phyloP scores from a whole-genome alignment of 1,140 invertebrate species.

The Brachionus paranguensis region DNA sequence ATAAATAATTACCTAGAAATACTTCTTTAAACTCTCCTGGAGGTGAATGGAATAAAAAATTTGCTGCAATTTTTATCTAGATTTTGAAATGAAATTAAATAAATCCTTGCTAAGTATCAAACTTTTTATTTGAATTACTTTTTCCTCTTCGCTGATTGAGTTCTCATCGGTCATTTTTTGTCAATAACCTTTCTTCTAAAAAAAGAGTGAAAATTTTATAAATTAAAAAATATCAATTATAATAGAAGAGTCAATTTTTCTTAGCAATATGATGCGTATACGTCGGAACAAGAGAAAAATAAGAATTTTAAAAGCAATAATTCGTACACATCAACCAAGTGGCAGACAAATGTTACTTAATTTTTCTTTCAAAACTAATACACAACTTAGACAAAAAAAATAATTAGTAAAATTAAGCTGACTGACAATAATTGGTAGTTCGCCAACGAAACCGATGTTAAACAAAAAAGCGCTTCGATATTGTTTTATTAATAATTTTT shows the following conservation, averaged over 20 bases:
- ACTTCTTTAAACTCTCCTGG: slow-evolving; percentile 99
- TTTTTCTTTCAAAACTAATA: neutral
- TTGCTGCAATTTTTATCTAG: slow-evolving; percentile 82
- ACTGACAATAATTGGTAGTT: neutral
- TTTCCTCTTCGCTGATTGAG: slow-evolving; percentile 38
- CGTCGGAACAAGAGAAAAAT: neutral
- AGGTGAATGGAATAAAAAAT: slow-evolving; percentile 95
- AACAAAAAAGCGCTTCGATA: neutral
- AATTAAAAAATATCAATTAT: neutral
- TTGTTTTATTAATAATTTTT: neutral
- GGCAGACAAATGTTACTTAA: neutral
- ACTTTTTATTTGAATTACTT: neutral
- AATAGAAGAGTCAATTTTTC: neutral
- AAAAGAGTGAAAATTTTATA: neutral
- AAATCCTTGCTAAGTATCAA: neutral
- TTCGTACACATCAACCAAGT: neutral
- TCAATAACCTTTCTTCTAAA: neutral
- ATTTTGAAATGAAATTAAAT: neutral
- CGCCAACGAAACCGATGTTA: neutral
- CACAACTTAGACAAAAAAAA: neutral
- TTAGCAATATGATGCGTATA: neutral
- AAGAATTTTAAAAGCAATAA: neutral
- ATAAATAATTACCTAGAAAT: slow-evolving; percentile 68
- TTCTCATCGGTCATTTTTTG: slow-evolving; percentile 35
- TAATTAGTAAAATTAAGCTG: neutral